Percentiles rank a stretch among this genome's conserved stretches.
Evolutionary conservation across 2,888 invertebrate species (phyloP).

Genomic region (Spodoptera exigua): DNA sequence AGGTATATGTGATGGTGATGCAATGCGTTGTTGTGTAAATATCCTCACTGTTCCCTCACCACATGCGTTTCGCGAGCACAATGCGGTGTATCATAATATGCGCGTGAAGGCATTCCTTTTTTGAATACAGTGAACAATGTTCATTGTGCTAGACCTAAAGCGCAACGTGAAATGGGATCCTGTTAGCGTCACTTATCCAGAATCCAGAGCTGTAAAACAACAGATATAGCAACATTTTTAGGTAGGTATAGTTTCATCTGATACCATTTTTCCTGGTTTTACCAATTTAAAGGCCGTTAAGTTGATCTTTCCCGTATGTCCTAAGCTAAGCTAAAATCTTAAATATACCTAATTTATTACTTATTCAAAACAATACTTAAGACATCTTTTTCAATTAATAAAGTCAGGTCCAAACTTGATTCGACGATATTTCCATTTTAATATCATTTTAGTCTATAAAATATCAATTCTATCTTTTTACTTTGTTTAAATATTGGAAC

Average conservation of each 20-base stretch:
- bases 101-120: constrained; percentile 76
- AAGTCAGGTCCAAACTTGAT: constrained; percentile 28
- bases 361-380: too few species aligned
- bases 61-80: constrained; percentile 71
- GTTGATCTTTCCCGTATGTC: too few species aligned
- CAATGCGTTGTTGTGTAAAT: constrained; percentile 34
- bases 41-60: constrained; percentile 59
- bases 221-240: constrained; percentile 9
- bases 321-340: too few species aligned
- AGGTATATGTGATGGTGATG: constrained; percentile 4
- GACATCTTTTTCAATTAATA: constrained; percentile 22
- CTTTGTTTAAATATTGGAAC: not conserved
- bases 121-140: constrained; percentile 78
- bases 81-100: constrained; percentile 74
- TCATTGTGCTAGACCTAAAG: constrained; percentile 77
- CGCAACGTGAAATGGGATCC: constrained; percentile 75
- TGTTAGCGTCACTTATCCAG: not conserved
- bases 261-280: not conserved
- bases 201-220: constrained; percentile 13
- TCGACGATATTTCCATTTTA: too few species aligned
- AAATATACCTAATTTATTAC: too few species aligned
- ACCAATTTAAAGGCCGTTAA: too few species aligned
- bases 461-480: too few species aligned
- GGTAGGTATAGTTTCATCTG: constrained; percentile 13
- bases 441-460: too few species aligned